Evolutionary conservation across 2,797 vertebrate genomes (phyloP).

Genomic region (Telmatherina bonti): DNA sequence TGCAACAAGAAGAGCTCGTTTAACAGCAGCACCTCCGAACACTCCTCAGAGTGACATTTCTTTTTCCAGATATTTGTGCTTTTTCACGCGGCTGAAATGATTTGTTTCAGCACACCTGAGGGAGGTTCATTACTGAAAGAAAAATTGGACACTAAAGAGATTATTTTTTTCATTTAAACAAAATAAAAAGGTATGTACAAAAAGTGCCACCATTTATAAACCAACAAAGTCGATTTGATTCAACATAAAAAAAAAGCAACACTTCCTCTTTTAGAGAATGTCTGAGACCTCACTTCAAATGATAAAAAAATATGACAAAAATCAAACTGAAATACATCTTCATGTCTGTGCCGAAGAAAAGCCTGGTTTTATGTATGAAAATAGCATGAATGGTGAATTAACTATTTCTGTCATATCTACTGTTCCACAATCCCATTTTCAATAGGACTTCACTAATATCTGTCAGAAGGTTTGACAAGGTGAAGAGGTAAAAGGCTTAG

Average conservation of each 20-base stretch:
- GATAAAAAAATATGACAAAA: constrained; percentile 31
- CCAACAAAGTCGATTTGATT: constrained; percentile 43
- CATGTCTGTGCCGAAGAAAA: constrained; percentile 60
- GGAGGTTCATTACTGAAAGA: constrained; percentile 23
- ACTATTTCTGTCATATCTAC: constrained; percentile 71
- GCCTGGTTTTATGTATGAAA: constrained; percentile 62
- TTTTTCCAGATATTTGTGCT: constrained; percentile 46
- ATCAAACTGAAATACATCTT: constrained; percentile 56
- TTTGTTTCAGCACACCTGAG: constrained; percentile 25
- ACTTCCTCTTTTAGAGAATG: constrained; percentile 23
- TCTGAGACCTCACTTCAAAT: constrained; percentile 33
- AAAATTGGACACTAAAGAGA: constrained; percentile 40
- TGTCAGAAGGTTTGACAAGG: constrained; percentile 71
- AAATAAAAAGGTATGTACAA: constrained; percentile 71
- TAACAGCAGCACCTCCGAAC: constrained; percentile 35
- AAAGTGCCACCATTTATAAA: constrained; percentile 68
- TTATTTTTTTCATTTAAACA: constrained; percentile 22
- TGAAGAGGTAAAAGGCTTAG: constrained; percentile 66
- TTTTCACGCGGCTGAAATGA: constrained; percentile 32
- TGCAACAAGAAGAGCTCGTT: constrained; percentile 24
- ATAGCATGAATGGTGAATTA: constrained; percentile 54
- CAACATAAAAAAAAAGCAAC: constrained; percentile 28
- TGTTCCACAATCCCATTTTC: constrained; percentile 67
- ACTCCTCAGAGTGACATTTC: not conserved
- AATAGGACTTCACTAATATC: constrained; percentile 79